Conservation (phyloP, 1,140 invertebrate species). For the Trachelipus rathkii region DNA sequence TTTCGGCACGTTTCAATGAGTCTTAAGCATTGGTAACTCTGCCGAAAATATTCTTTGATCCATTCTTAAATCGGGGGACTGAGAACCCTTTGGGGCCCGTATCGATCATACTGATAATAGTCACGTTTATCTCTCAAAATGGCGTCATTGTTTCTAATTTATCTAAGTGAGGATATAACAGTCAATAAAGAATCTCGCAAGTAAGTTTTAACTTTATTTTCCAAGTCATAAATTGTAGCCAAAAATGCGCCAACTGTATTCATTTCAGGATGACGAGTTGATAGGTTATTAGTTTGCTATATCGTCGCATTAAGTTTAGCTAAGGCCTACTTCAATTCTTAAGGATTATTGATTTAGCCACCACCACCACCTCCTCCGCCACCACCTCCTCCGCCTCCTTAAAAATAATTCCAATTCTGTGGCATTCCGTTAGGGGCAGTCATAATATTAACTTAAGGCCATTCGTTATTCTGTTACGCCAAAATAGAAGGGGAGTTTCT, state of each 20-base stretch:
- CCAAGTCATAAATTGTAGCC: background rate
- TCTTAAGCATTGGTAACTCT: background rate
- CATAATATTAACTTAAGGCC: background rate
- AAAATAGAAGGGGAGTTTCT: background rate
- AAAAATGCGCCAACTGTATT: background rate
- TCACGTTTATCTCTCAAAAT: background rate
- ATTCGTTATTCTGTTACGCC: background rate
- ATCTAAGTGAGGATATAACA: background rate
- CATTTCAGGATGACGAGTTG: background rate
- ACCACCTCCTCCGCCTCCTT: background rate
- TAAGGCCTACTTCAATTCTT: background rate
- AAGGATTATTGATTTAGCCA: background rate
- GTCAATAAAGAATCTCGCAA: background rate
- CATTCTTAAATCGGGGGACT: background rate
- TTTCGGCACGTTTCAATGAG: background rate
- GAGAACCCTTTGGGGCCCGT: background rate
- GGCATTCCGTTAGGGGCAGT: background rate
- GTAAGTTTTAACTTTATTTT: background rate
- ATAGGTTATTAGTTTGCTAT: background rate
- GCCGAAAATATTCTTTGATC: background rate
- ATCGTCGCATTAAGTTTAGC: background rate
- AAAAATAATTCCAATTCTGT: background rate
- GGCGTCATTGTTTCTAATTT: slow-evolving; percentile 1
- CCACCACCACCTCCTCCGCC: too few relatives aligned
- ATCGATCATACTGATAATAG: background rate